Evolutionary conservation across 2,888 invertebrate genomes (phyloP), one percentile per base, ranked within the genome.

Genomic region (Gasteruption jaculator): DNA sequence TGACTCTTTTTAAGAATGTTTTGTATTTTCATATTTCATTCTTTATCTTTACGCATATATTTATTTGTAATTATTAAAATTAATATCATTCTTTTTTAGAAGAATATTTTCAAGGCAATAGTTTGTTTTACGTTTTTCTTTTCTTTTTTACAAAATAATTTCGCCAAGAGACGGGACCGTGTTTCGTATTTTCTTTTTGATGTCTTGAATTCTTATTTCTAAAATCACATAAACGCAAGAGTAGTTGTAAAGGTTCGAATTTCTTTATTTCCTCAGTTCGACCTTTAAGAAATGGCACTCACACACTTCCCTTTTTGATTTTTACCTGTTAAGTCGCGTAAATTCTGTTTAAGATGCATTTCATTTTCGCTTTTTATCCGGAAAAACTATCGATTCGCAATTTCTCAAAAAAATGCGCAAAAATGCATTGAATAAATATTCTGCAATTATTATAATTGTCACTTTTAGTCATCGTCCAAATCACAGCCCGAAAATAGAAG

Each of bases 221-320:
- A 66, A 65, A 66, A 66, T 66, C 65, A 66, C 65, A 66, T 65
- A 62, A 60, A 65, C 61, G 57, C 63, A 63, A 63, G 55, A 61
- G 54, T 60, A 63, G 48, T 52, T 47, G 55, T 50, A 57, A 25
- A 22, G 15, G 24, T 38, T 30, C 10, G 22, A 15, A 30, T 20
- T 19, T 21, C 7, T 14, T 18, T 19, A 29, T 29, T 29, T 10
- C 7, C 11, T n/a, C 20, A 20, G 22, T 10, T 26, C 20, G 20
- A 38, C 29, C 20, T 34, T 35, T 20, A n/a, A 12, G 11, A n/a
- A 26, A 12, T 14, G 16, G 5, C 24, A 14, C 15, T 36, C 4
- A 25, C 18, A n/a, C 19, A 18, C 12, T 22, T 27, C 27, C 19
- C n/a, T n/a, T n/a, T n/a, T n/a, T n/a, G n/a, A n/a, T n/a, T n/a